Evolutionary conservation across 1,140 invertebrate species (phyloP).

Genomic region (Orius insidiosus): DNA sequence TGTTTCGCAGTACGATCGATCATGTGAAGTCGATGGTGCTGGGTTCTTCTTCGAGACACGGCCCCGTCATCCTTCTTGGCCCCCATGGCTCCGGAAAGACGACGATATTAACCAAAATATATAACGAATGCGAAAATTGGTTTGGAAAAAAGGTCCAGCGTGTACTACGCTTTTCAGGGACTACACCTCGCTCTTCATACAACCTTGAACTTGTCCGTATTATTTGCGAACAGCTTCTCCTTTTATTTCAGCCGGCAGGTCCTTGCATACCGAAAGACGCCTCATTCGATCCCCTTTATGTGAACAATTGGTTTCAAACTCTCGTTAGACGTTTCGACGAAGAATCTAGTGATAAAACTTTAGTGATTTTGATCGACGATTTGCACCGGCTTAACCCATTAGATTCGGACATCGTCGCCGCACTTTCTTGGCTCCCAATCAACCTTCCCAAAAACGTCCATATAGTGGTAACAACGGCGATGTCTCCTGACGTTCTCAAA

Average conservation of each 20-base stretch:
- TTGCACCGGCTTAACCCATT: slow-evolving; percentile 58
- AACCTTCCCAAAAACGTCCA: slow-evolving; percentile 58
- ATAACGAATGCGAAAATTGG: slow-evolving; percentile 44
- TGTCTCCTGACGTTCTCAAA: slow-evolving; percentile 54
- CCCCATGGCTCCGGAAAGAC: slow-evolving; percentile 57
- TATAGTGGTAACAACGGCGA: slow-evolving; percentile 48
- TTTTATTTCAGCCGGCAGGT: slow-evolving; percentile 50
- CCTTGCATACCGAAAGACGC: slow-evolving; percentile 63
- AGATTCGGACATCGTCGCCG: slow-evolving; percentile 57
- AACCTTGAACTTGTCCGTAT: slow-evolving; percentile 59
- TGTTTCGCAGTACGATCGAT: slow-evolving; percentile 18
- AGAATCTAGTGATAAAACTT: slow-evolving; percentile 25
- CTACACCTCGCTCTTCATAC: slow-evolving; percentile 61
- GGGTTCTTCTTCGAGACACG: slow-evolving; percentile 29
- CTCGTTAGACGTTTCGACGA: slow-evolving; percentile 34
- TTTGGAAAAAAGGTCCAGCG: slow-evolving; percentile 40
- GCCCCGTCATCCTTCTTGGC: slow-evolving; percentile 55
- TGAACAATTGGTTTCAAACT: slow-evolving; percentile 71
- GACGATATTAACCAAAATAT: slow-evolving; percentile 48
- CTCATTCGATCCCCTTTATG: slow-evolving; percentile 63
- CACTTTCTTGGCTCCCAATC: slow-evolving; percentile 61
- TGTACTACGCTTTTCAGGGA: slow-evolving; percentile 40
- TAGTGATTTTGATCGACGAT: slow-evolving; percentile 63
- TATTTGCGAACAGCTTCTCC: slow-evolving; percentile 62
- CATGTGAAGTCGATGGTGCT: slow-evolving; percentile 25